Percentiles rank a stretch among this genome's conserved stretches.
These are phyloP conservation scores for Pristionchus entomophagus DNA, from an alignment of 2,888 invertebrate species.

Conservation along the genomic window DNA sequence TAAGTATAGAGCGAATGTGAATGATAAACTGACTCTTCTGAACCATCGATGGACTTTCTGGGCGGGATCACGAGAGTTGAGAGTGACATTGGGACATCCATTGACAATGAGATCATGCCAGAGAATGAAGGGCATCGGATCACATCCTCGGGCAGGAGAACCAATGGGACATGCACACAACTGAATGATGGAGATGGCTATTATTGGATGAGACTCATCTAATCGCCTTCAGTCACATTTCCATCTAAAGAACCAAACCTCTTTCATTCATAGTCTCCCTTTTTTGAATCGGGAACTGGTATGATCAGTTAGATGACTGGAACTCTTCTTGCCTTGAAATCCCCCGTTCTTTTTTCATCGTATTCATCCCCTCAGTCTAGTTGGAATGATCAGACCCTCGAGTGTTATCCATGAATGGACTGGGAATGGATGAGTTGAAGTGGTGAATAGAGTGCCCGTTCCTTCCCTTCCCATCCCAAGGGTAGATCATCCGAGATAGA, in stretches of 20 bases:
- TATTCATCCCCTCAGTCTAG: background rate
- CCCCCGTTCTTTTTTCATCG: background rate
- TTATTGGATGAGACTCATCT: too few relatives aligned
- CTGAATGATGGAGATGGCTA: constrained; percentile 53
- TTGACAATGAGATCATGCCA: constrained; percentile 76
- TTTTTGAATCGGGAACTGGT: background rate
- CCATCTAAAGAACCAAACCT: too few relatives aligned
- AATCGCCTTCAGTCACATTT: background rate
- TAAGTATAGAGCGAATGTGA: too few relatives aligned
- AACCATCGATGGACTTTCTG: constrained; percentile 76
- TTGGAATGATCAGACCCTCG: constrained; percentile 11
- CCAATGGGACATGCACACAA: constrained; percentile 76
- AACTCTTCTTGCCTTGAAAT: background rate
- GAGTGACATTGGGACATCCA: constrained; percentile 75
- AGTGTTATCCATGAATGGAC: constrained; percentile 28
- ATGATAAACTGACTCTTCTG: constrained; percentile 65
- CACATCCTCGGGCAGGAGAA: constrained; percentile 73
- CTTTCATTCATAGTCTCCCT: too few relatives aligned
- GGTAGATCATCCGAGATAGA: background rate
- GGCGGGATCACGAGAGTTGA: constrained; percentile 73
- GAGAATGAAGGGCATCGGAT: constrained; percentile 73
- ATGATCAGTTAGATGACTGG: background rate
- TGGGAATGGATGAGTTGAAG: constrained; percentile 11
- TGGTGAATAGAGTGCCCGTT: background rate
- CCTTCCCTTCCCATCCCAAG: background rate